These are phyloP conservation scores for Coluber constrictor DNA, from an alignment of 2,797 vertebrate species.

Conservation along the genomic window DNA sequence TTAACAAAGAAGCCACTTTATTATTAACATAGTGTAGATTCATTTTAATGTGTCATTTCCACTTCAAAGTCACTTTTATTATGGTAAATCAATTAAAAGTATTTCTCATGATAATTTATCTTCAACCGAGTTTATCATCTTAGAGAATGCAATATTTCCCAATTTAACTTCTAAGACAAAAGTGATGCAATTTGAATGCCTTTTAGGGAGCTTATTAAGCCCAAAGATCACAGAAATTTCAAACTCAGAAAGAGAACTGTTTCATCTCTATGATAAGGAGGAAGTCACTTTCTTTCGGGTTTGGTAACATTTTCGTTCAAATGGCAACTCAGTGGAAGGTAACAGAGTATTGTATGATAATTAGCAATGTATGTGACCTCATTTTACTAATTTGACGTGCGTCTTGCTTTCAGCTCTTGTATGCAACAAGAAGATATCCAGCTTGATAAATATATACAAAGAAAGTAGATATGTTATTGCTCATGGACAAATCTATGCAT, in stretches of 20 bases:
- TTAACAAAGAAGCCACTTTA: slow-evolving; percentile 78
- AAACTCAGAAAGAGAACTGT: slow-evolving; percentile 80
- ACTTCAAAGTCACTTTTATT: slow-evolving; percentile 83
- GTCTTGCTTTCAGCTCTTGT: slow-evolving; percentile 66
- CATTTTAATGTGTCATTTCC: slow-evolving; percentile 82
- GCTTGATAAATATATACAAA: slow-evolving; percentile 68
- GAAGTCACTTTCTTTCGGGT: slow-evolving; percentile 61
- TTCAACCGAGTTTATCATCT: slow-evolving; percentile 76
- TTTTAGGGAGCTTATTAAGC: slow-evolving; percentile 81
- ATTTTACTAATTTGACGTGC: slow-evolving; percentile 71
- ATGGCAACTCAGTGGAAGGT: slow-evolving; percentile 69
- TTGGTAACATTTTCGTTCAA: background rate
- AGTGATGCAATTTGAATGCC: slow-evolving; percentile 80
- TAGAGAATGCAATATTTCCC: slow-evolving; percentile 77
- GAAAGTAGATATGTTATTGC: slow-evolving; percentile 52
- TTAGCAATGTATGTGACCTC: slow-evolving; percentile 73
- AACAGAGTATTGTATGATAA: slow-evolving; percentile 73
- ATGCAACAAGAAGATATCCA: slow-evolving; percentile 61
- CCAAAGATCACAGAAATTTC: slow-evolving; percentile 81
- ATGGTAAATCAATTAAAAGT: slow-evolving; percentile 83
- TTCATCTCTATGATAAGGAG: slow-evolving; percentile 81
- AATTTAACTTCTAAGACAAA: slow-evolving; percentile 81
- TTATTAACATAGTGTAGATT: slow-evolving; percentile 77
- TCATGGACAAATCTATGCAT: slow-evolving; percentile 24
- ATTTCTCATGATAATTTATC: slow-evolving; percentile 83